Percentiles rank a stretch among this genome's conserved stretches.
Evolutionary conservation across 2,888 invertebrate genomes (phyloP).

Genomic region (Drosophila limbata): DNA sequence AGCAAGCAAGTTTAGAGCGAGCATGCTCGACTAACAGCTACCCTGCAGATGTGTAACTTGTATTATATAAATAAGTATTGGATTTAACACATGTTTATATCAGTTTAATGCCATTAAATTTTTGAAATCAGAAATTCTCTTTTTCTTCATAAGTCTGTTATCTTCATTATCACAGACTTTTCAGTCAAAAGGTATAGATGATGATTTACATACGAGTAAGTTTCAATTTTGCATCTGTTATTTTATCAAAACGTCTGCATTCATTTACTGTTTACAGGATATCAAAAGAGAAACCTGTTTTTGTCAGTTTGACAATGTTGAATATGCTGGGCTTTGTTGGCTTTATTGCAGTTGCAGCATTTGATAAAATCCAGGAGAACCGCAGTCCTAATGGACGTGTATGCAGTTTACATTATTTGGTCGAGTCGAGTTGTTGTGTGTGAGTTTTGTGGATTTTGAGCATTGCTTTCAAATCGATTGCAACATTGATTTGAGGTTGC

Average conservation of each 20-base stretch:
- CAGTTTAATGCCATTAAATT: too few species aligned
- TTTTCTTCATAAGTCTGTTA: too few species aligned
- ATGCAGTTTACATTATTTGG: slow-evolving; percentile 13
- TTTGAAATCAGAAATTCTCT: too few species aligned
- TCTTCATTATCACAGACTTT: too few species aligned
- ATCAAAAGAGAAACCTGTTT: slow-evolving; percentile 23
- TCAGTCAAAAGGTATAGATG: too few species aligned
- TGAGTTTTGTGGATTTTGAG: slow-evolving; percentile 32
- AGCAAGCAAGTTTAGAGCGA: not conserved
- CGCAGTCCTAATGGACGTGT: slow-evolving; percentile 25
- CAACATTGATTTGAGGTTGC: slow-evolving; percentile 43
- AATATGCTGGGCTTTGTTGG: not conserved
- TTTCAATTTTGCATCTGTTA: not conserved
- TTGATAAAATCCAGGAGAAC: slow-evolving; percentile 33
- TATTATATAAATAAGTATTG: too few species aligned
- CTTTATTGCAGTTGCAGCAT: slow-evolving; percentile 22
- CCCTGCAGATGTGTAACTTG: slow-evolving; percentile 4
- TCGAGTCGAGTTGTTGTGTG: slow-evolving; percentile 9
- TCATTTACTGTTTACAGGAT: not conserved
- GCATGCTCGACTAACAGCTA: not conserved
- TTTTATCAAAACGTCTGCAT: not conserved
- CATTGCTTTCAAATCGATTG: slow-evolving; percentile 26
- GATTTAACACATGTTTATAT: too few species aligned
- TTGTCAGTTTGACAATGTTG: slow-evolving; percentile 42
- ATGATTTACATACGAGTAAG: too few species aligned